Conservation (phyloP, 2,888 invertebrate genomes). For the Polyploca ridens region DNA sequence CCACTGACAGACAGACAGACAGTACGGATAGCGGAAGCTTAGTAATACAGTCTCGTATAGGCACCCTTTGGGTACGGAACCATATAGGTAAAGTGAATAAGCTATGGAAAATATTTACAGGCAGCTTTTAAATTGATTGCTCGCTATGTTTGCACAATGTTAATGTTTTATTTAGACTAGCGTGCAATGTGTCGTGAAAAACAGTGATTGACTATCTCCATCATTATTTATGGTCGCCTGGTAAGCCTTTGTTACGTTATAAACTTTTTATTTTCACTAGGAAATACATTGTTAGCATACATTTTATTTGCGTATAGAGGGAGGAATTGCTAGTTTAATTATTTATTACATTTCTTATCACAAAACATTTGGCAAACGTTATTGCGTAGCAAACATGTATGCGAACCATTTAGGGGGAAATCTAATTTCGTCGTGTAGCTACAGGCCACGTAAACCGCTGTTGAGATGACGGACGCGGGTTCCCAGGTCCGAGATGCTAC, state of each 20-base stretch:
- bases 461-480: conserved; percentile 75
- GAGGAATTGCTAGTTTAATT: not conserved
- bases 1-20: too few relatives aligned
- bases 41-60: too few relatives aligned
- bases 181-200: conserved; percentile 7
- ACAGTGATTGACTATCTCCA: conserved; percentile 1
- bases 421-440: conserved; percentile 70
- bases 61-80: too few relatives aligned
- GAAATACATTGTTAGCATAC: not conserved
- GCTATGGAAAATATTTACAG: not conserved
- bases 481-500: conserved; percentile 69
- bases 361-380: conserved; percentile 21
- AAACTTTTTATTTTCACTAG: not conserved
- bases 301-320: not conserved
- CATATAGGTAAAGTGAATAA: not conserved
- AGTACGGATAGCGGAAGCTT: too few relatives aligned
- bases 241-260: conserved; percentile 8
- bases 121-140: not conserved
- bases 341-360: not conserved
- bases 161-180: conserved; percentile 4
- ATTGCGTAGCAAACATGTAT: conserved; percentile 53
- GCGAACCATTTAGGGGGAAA: conserved; percentile 66
- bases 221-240: not conserved
- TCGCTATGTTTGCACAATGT: not conserved
- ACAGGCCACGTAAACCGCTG: conserved; percentile 69